Evolutionary conservation across 2,888 invertebrate species (phyloP), one percentile per base, ranked within the genome.

Genomic region (Pseudoips prasinana): DNA sequence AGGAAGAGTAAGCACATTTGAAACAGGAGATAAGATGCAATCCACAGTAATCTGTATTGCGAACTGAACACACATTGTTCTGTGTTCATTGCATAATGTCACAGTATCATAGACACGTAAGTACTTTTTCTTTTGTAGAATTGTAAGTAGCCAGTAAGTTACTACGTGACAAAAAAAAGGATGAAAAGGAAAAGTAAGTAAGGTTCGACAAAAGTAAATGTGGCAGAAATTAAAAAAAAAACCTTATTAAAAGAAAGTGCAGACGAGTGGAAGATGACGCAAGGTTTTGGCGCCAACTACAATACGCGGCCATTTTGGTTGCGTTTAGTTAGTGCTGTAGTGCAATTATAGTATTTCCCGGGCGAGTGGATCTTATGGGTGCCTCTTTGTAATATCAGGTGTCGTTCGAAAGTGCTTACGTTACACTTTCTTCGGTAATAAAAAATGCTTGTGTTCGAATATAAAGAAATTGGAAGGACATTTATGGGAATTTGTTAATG

Each of bases 211-310:
- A 34, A 37, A 46, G 19, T 29, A 40, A 57, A 57, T 57, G 54
- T 38, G 26, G 58, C 46, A 41, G 31, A 55, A 57, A 43, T 25
- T 22, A 40, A 55, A 43, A 48, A 46, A 20, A 19, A 24, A 5
- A 48, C 27, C n/a, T n/a, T n/a, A n/a, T n/a, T 14, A 2, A 14
- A 14, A 14, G 14, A 26, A 26, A 1, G 20, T 20, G 18, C 46
- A 43, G 49, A 35, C 40, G 30, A 41, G 40, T 49, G 33, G 29
- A 38, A 35, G 25, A 25, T 57, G 54, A 55, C 58, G 55, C 46
- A 57, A 55, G 37, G 30, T 29, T 57, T 55, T 55, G 55, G 58
- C 55, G 55, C 55, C 58, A 53, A 46, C 19, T 4, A 55, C 58
- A 57, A 53, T 46, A 14, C 18, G 1, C 22, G 1, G 38, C 40